Conservation (phyloP, 2,888 invertebrate species). For the Troides oblongomaculatus region DNA sequence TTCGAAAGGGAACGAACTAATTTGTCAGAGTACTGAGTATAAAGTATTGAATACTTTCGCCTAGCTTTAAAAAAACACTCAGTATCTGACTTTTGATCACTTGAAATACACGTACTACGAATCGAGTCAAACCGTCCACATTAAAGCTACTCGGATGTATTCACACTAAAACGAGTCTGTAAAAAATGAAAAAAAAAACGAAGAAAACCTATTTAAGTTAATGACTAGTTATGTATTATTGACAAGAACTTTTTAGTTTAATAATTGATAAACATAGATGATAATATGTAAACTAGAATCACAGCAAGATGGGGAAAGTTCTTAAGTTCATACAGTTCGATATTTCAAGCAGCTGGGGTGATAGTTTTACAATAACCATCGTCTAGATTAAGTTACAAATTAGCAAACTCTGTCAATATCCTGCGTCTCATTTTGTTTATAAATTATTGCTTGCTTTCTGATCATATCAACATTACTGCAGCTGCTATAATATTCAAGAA, state of each 20-base stretch:
- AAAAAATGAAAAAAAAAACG: background rate
- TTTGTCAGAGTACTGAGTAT: constrained; percentile 14
- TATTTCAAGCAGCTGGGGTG: background rate
- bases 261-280: background rate
- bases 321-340: background rate
- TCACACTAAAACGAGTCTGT: constrained; percentile 2
- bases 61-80: constrained; percentile 13
- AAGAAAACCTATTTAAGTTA: too few species aligned
- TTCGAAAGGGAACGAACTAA: constrained; percentile 1
- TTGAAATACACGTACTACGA: constrained; percentile 13
- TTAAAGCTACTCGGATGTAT: constrained; percentile 3
- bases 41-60: constrained; percentile 1
- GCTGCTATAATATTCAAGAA: too few species aligned
- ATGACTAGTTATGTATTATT: background rate
- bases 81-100: constrained; percentile 12
- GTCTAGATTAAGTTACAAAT: background rate
- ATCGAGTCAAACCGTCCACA: constrained; percentile 7
- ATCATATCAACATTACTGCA: too few species aligned
- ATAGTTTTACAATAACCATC: background rate
- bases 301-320: background rate
- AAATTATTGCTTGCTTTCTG: too few species aligned
- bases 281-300: background rate
- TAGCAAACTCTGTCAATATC: background rate
- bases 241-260: background rate
- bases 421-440: too few species aligned